These are phyloP conservation scores for Mastigias papua DNA, from an alignment of 30 jellyfish, hydroid and myxozoan genomes.

Conservation along the genomic window DNA sequence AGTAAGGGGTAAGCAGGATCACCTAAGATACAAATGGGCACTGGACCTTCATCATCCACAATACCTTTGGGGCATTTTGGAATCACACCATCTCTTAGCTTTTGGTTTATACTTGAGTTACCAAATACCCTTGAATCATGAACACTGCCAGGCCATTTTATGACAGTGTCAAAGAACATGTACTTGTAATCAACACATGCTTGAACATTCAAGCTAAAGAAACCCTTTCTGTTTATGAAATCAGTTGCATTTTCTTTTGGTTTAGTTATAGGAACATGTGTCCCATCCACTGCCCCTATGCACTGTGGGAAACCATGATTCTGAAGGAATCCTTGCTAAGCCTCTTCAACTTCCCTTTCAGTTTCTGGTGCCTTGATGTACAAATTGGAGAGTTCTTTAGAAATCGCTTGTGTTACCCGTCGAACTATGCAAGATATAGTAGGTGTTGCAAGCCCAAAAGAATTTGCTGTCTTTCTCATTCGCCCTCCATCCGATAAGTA, in stretches of 20 bases:
- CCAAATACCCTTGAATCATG: slow-evolving; percentile 65
- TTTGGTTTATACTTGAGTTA: slow-evolving; percentile 33
- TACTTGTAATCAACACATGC: slow-evolving; percentile 28
- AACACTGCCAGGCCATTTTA: slow-evolving; percentile 77
- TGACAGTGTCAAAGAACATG: slow-evolving; percentile 38
- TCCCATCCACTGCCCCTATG: slow-evolving; percentile 76
- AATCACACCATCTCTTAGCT: slow-evolving; percentile 6
- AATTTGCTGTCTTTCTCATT: slow-evolving; percentile 45
- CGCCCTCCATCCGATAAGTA: slow-evolving; percentile 71
- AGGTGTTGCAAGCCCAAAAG: slow-evolving; percentile 75
- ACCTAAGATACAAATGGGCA: slow-evolving; percentile 48
- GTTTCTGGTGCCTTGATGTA: slow-evolving; percentile 54
- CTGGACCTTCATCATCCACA: slow-evolving; percentile 56
- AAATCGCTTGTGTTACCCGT: slow-evolving; percentile 24
- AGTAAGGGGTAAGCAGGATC: slow-evolving; percentile 87
- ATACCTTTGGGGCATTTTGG: slow-evolving; percentile 41
- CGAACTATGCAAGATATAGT: slow-evolving; percentile 57
- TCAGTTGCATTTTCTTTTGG: slow-evolving; percentile 53
- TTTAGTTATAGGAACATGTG: slow-evolving; percentile 45
- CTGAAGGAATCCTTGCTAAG: background rate
- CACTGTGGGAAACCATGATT: slow-evolving; percentile 77
- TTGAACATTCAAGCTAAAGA: slow-evolving; percentile 58
- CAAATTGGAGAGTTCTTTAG: slow-evolving; percentile 23
- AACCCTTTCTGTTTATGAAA: slow-evolving; percentile 44
- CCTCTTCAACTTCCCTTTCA: slow-evolving; percentile 17